phyloP scores from a whole-genome alignment of 2,797 vertebrate genomes.

The Buphagus erythrorhynchus region DNA sequence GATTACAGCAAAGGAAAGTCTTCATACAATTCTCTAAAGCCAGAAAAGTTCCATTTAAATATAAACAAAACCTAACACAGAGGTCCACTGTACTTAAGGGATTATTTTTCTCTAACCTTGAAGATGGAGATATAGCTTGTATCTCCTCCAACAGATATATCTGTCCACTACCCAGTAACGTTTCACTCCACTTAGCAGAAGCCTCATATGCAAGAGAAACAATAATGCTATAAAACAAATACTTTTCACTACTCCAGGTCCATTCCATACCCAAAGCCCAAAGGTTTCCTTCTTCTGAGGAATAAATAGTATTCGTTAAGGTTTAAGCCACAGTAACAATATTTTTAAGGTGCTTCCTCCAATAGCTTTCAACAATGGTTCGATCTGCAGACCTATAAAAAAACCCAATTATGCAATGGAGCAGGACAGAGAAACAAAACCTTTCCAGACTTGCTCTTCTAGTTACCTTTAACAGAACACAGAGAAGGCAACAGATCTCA shows the following conservation, averaged over 20 bases:
- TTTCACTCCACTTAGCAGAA: not conserved
- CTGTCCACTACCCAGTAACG: not conserved
- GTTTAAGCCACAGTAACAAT: not conserved
- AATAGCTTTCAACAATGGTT: not conserved
- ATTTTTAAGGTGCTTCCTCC: not conserved
- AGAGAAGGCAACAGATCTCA: not conserved
- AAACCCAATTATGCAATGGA: not conserved
- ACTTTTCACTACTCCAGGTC: not conserved
- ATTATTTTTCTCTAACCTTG: not conserved
- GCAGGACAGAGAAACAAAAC: not conserved
- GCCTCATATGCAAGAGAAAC: not conserved
- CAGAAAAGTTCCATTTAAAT: not conserved
- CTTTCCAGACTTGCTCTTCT: not conserved
- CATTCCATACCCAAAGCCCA: not conserved
- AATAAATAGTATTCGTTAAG: not conserved
- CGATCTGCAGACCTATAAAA: not conserved
- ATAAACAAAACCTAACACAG: not conserved
- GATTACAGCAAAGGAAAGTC: not conserved
- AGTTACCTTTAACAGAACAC: not conserved
- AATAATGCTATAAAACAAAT: not conserved
- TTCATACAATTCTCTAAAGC: not conserved
- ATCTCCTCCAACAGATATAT: not conserved
- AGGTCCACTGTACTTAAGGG: not conserved
- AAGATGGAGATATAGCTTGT: rapidly evolving
- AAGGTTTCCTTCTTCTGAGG: not conserved